These are phyloP conservation scores for Leptoclinus maculatus DNA, from an alignment of 2,797 vertebrate genomes.

Conservation along the genomic window DNA sequence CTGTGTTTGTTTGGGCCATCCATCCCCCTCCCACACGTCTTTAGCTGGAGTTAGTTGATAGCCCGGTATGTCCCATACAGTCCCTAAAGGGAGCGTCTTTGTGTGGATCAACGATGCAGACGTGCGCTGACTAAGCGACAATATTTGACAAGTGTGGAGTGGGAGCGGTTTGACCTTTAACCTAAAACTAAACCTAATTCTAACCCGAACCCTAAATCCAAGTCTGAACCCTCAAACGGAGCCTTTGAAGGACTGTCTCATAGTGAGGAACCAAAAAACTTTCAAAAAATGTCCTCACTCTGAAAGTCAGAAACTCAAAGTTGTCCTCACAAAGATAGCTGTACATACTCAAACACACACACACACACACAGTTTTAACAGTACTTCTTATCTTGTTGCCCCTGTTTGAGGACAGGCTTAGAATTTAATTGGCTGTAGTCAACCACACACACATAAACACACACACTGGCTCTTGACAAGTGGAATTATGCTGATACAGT, in stretches of 20 bases:
- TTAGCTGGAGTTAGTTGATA: too few relatives aligned
- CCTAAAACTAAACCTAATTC: not conserved
- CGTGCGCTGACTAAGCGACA: not conserved
- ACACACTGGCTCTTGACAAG: not conserved
- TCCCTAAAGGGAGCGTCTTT: too few relatives aligned
- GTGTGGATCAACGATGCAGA: too few relatives aligned
- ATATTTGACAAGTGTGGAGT: not conserved
- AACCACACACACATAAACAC: not conserved
- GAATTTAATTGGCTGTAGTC: slow-evolving; percentile 18
- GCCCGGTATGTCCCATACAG: too few relatives aligned
- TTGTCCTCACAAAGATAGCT: not conserved
- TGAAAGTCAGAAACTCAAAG: not conserved
- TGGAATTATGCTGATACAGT: slow-evolving; percentile 22
- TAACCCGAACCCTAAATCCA: not conserved
- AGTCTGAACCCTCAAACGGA: not conserved
- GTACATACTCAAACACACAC: not conserved
- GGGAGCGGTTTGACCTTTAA: not conserved
- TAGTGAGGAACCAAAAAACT: not conserved
- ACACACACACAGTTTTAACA: not conserved
- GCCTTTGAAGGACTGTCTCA: not conserved
- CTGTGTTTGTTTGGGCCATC: too few relatives aligned
- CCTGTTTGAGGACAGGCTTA: slow-evolving; percentile 11
- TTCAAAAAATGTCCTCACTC: not conserved
- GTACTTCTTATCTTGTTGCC: slow-evolving; percentile 3
- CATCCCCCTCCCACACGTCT: too few relatives aligned